Conservation (phyloP, 2,888 invertebrate genomes). For the Nasonovia ribisnigri region DNA sequence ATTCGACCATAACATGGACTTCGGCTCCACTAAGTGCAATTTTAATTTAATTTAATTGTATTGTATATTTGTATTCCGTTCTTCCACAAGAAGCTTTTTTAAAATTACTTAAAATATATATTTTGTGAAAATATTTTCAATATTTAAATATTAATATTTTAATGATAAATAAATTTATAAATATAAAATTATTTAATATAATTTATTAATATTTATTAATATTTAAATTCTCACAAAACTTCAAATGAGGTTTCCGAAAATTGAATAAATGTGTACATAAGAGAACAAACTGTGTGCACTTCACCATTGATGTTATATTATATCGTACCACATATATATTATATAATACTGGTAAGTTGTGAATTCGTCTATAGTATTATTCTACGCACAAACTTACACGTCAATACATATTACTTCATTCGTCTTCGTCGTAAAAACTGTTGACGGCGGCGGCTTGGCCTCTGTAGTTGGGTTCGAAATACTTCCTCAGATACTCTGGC, state of each 20-base stretch:
- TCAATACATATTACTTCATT: neutral
- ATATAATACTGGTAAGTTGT: neutral
- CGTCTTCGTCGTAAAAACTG: constrained; percentile 35
- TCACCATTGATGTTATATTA: neutral
- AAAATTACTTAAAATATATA: neutral
- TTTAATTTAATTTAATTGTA: neutral
- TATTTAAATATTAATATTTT: too few relatives aligned
- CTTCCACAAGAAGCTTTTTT: neutral
- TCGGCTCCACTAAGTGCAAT: neutral
- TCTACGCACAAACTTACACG: neutral
- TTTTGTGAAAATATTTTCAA: neutral
- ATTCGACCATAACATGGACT: too few relatives aligned
- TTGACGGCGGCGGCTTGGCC: neutral
- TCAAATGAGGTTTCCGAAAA: neutral
- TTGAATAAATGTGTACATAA: neutral
- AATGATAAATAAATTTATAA: too few relatives aligned
- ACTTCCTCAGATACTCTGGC: constrained; percentile 55
- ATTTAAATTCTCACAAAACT: neutral
- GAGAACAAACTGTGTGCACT: neutral
- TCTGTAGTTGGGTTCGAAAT: constrained; percentile 42
- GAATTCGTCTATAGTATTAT: neutral
- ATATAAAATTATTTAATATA: too few relatives aligned
- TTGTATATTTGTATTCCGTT: neutral
- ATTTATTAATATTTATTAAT: too few relatives aligned
- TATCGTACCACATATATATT: neutral